Conservation (phyloP, 2,888 invertebrate species). For the Calephelis perditalis region DNA sequence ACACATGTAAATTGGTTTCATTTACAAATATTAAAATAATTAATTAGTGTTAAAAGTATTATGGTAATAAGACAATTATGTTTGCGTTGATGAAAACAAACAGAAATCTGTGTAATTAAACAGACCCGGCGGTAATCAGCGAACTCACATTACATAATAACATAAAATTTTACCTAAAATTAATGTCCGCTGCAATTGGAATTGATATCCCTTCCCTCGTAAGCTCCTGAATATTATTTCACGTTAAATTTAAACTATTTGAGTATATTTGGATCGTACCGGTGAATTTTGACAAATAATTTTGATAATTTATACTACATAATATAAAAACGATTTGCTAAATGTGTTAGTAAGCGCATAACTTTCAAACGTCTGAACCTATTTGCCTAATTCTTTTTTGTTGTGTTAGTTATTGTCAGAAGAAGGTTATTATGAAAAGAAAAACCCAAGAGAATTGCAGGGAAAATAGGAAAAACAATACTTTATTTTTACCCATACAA, state of each 20-base stretch:
- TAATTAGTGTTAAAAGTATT: constrained; percentile 14
- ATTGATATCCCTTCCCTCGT: constrained; percentile 5
- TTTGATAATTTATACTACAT: no score
- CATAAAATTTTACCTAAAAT: constrained; percentile 24
- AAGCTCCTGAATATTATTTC: neutral
- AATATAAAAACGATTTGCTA: no score
- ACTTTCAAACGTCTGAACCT: no score
- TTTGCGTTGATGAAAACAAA: constrained; percentile 29
- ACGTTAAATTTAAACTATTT: neutral
- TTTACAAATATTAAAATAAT: constrained; percentile 14
- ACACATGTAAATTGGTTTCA: constrained; percentile 18
- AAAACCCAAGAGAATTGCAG: no score
- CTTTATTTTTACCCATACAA: no score
- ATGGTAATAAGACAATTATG: constrained; percentile 20
- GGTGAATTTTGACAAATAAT: neutral
- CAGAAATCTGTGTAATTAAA: constrained; percentile 33
- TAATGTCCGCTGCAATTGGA: constrained; percentile 19
- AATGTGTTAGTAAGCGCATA: no score
- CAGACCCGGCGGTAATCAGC: constrained; percentile 30
- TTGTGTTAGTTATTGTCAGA: no score
- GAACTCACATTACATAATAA: constrained; percentile 30
- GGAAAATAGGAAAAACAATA: no score
- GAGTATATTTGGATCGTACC: constrained; percentile 7
- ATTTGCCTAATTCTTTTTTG: no score
- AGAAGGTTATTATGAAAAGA: no score